Conservation (phyloP, 2,113 vertebrate genomes). For the Festucalex cinctus region DNA sequence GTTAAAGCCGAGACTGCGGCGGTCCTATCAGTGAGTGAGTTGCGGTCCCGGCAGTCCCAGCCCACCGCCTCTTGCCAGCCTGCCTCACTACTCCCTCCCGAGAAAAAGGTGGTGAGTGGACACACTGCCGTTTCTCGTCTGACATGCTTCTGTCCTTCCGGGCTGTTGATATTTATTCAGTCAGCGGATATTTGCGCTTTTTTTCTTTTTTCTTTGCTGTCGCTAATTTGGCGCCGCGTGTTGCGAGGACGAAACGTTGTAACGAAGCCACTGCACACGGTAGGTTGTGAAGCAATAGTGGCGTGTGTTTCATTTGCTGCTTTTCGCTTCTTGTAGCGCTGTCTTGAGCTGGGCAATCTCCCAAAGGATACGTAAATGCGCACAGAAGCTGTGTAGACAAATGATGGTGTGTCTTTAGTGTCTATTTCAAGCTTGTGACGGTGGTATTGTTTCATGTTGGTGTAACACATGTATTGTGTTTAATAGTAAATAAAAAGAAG, state of each 20-base stretch:
- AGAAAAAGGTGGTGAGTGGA: conserved; percentile 15
- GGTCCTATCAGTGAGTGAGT: conserved; percentile 55
- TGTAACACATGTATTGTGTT: background rate
- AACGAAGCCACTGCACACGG: background rate
- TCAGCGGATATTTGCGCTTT: conserved; percentile 1
- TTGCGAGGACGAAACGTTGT: background rate
- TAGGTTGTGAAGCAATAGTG: background rate
- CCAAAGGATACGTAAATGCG: background rate
- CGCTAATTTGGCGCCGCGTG: background rate
- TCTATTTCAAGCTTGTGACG: background rate
- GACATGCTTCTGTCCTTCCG: conserved; percentile 38
- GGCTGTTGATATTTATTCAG: background rate
- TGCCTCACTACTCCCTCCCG: conserved; percentile 16
- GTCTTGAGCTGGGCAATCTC: background rate
- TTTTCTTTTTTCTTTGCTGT: background rate
- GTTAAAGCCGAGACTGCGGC: conserved; percentile 48
- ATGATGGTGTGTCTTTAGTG: background rate
- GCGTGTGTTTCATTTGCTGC: background rate
- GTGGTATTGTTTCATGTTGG: background rate
- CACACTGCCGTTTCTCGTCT: conserved; percentile 44
- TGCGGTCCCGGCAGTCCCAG: conserved; percentile 31
- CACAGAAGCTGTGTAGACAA: background rate
- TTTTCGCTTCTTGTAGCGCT: background rate
- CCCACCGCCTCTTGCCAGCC: conserved; percentile 37
- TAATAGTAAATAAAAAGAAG: background rate